Base-by-base conservation (phyloP, 2,888 invertebrate genomes). In the Cremastobaeus sp. region DNA sequence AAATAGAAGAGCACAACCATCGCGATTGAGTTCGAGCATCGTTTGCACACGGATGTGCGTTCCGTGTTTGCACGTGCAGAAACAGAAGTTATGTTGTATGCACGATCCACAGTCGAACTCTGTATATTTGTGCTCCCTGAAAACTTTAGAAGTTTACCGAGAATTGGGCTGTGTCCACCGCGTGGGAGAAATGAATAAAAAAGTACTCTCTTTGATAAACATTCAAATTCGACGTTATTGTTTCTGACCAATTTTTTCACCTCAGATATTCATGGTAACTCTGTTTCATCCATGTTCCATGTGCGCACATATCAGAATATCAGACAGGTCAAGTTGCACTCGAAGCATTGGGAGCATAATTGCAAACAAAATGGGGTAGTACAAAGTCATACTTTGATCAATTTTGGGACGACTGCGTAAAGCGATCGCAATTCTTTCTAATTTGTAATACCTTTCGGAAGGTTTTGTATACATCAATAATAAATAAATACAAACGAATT, bases 41-140 rank as follows among this genome's bases (percentile, higher is more conserved):
- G 34, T 69, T 71, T 64, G 43, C 47, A 65, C 60, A 65, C 69
- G 65, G 74, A 74, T 70, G 66, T 70, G 21, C 48, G 60, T 50
- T 65, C 48, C 55, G 48, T 66, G 62, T 70, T 74, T 66, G 59
- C 59, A 60, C 69, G 69, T 39, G 54, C 47, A 41, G 50, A 52
- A 54, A 74, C 54, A 60, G 69, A 74, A 74, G 20, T 45, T 65
- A 70, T 66, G 74, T 70, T 66, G 62, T 70, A 57, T 70, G 69
- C 69, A 70, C 55, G 66, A 70, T 60, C 74, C 69, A 69, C 64
- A 64, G 9, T 54, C 65, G 52, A 74, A 74, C 60, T 74, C 65
- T 39, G 64, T 65, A 39, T 70, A 59, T 74, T 74, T 74, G 69
- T 60, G 43, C 50, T 65, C 54, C 60, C 52, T 60, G 69, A 60